Base-by-base conservation (phyloP, 2,888 invertebrate species). In the Pachymerium ferrugineum region DNA sequence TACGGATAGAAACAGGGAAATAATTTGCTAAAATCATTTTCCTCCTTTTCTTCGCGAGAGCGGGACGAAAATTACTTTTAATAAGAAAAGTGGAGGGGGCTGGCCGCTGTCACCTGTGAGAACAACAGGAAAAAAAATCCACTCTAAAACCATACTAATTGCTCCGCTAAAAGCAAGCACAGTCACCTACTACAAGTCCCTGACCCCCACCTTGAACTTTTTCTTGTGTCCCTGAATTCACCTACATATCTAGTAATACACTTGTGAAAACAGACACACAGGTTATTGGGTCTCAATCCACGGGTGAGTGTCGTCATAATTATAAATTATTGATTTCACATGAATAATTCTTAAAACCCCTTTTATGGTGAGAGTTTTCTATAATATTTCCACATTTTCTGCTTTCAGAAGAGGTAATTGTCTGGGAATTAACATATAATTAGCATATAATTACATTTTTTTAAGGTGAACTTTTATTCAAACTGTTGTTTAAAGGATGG, bases 11-110 rank as follows among this genome's bases (percentile, higher is more conserved):
- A 62, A 62, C 62, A 62, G 62, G 62, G 62, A 62, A 62, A 62
- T 62, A 62, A 62, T 62, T 62, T 62, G 28, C 62, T 62, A 62
- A 62, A 62, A 62, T 62, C 62, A 62, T 62, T 62, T 62, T 62
- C 62, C 62, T 62, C 62, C 62, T 62, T 62, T 62, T 62, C 62
- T 62, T 62, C 62, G 62, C 62, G 62, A 62, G 62, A 62, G 12
- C 62, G 62, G 62, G 62, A 62, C 62, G 62, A 62, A 62, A 62
- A 62, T 62, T 62, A 62, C 62, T 62, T 62, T 62, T 62, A 62
- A 62, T 62, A 62, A 62, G 62, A 62, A 62, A 62, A 62, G 62
- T 62, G 62, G 62, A 62, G 1, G 28, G 54, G 62, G 62, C 62
- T 28, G 62, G 62, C 62, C 62, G 62, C 62, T 62, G 62, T 62